Evolutionary conservation across 2,113 vertebrate genomes (phyloP).

Genomic region (Candoia aspera): DNA sequence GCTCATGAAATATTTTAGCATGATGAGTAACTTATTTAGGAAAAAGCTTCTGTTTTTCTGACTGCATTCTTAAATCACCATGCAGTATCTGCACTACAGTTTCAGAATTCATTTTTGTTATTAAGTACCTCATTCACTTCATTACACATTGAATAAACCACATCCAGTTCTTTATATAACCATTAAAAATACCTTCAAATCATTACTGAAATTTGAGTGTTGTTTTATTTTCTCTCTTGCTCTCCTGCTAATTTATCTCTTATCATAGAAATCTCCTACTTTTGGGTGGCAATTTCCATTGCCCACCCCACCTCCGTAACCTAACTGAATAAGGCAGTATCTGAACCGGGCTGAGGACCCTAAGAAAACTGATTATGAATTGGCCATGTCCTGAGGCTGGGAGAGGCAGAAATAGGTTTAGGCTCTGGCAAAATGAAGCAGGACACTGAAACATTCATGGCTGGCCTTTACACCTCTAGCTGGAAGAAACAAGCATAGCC

Average conservation of each 20-base stretch:
- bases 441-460: neutral
- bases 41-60: neutral
- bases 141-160: neutral
- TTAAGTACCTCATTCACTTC: neutral
- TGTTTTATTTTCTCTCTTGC: neutral
- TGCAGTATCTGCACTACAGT: neutral
- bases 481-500: neutral
- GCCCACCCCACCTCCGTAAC: neutral
- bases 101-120: neutral
- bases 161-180: neutral
- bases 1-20: neutral
- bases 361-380: neutral
- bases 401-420: neutral
- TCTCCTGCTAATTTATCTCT: neutral
- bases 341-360: neutral
- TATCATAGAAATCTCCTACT: neutral
- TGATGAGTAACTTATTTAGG: neutral
- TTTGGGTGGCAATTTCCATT: neutral
- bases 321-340: neutral
- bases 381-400: neutral
- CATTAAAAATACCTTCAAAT: neutral
- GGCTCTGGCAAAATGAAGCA: neutral
- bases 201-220: neutral
- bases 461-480: neutral
- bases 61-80: neutral